Percentiles rank a stretch among this genome's conserved stretches.
phyloP scores from a whole-genome alignment of 2,888 invertebrate species.

The Spodoptera picta region DNA sequence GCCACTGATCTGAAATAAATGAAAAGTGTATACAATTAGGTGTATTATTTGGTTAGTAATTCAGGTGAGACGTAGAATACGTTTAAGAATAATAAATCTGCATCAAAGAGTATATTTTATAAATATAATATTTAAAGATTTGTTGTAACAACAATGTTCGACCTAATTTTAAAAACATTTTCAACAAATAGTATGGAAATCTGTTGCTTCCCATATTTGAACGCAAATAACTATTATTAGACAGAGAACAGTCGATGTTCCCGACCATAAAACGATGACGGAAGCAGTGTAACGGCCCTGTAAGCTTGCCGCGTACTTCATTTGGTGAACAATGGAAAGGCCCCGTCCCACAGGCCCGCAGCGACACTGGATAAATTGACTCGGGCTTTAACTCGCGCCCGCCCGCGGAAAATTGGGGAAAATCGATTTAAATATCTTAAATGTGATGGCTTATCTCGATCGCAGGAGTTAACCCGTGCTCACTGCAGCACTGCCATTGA shows the following conservation, averaged over 20 bases:
- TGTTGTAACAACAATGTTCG: no score
- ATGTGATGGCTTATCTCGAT: constrained; percentile 86
- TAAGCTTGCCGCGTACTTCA: constrained; percentile 82
- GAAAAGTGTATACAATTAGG: not conserved
- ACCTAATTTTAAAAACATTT: constrained; percentile 1
- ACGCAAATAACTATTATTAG: constrained; percentile 36
- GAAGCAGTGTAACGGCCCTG: constrained; percentile 80
- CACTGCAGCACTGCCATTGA: constrained; percentile 54
- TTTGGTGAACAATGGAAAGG: constrained; percentile 85
- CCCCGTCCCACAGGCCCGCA: constrained; percentile 76
- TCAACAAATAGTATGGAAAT: constrained; percentile 2
- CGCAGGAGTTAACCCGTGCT: constrained; percentile 72
- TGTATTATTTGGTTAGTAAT: no score
- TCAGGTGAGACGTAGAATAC: no score
- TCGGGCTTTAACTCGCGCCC: constrained; percentile 81
- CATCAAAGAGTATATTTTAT: no score
- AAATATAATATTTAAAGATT: no score
- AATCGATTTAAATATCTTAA: constrained; percentile 89
- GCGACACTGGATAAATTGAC: constrained; percentile 86
- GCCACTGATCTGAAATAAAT: constrained; percentile 31
- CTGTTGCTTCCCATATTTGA: constrained; percentile 15
- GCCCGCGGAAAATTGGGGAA: constrained; percentile 87
- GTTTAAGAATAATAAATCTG: no score
- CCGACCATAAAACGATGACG: constrained; percentile 70
- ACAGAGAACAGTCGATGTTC: constrained; percentile 57